Evolutionary conservation across 2,888 invertebrate species (phyloP), one percentile per base, ranked within the genome.

Genomic region (Melolontha melolontha): DNA sequence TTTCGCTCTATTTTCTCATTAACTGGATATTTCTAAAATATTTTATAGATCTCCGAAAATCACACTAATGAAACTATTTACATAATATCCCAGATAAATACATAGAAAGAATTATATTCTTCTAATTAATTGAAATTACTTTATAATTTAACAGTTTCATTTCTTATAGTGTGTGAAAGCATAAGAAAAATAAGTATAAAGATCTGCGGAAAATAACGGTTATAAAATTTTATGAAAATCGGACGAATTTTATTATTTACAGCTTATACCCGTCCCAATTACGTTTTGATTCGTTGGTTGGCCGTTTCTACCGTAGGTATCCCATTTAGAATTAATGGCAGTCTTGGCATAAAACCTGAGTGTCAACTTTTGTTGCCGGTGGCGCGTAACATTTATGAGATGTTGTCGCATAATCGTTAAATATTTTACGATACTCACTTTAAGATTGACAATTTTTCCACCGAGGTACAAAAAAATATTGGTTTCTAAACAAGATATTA

Each of bases 341-440:
- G 51, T 65, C 59, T 47, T 47, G 62, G 66, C 68, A 65, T 70
- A 70, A 70, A 70, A 70, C 68, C 59, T 68, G 51, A 68, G 68
- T 65, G 68, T 73, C 72, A 72, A 72, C 70, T 70, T 72, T 72
- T 72, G 72, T 72, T 68, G 67, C 69, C 68, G 50, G 65, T 55
- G 59, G 41, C n/a, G 44, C 44, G 66, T 62, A 42, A 65, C 64
- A 67, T 74, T 75, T 72, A 73, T 64, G 71, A 64, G 67, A 66
- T 50, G 59, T 68, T 72, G 69, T 70, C 69, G 71, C 70, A 73
- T 75, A 74, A 74, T 72, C 74, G 73, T 74, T 73, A 75, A 74
- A 73, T 57, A 50, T 70, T 74, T 72, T 74, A 72, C 65, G 70
- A 64, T 64, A 59, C 66, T 57, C 27, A 44, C 72, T 74, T 70